Percentiles rank a stretch among this genome's conserved stretches.
Conservation (phyloP, 2,113 vertebrate genomes). For the Leucopternis melanops region DNA sequence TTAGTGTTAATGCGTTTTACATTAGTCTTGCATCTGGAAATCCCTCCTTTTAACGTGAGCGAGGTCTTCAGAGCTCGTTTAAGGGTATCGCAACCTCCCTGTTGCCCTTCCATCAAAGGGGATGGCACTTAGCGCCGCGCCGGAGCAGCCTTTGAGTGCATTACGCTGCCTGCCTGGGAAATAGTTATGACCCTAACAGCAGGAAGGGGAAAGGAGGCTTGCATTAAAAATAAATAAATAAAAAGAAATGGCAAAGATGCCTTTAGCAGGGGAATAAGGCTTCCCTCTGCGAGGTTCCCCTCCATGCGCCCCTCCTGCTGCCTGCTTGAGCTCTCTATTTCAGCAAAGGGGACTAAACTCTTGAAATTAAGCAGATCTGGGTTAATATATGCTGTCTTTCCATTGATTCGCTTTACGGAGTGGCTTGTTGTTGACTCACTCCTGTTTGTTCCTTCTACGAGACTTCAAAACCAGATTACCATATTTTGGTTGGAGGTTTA, state of each 20-base stretch:
- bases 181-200: slow-evolving; percentile 15
- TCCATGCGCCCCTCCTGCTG: neutral
- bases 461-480: slow-evolving; percentile 47
- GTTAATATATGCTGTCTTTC: slow-evolving; percentile 54
- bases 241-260: slow-evolving; percentile 3
- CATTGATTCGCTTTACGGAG: neutral
- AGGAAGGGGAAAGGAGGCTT: slow-evolving; percentile 17
- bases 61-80: slow-evolving; percentile 50
- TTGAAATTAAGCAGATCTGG: slow-evolving; percentile 48
- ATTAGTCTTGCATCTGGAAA: slow-evolving; percentile 65
- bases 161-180: slow-evolving; percentile 28
- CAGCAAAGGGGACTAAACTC: slow-evolving; percentile 3
- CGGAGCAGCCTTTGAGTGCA: slow-evolving; percentile 4
- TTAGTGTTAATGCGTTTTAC: slow-evolving; percentile 67
- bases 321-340: neutral
- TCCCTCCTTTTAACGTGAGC: slow-evolving; percentile 40
- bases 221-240: slow-evolving; percentile 55
- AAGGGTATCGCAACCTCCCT: slow-evolving; percentile 42
- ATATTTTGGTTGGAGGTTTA: slow-evolving; percentile 60
- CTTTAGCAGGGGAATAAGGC: slow-evolving; percentile 11
- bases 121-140: neutral
- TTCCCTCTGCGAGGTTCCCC: slow-evolving; percentile 15
- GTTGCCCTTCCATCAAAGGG: slow-evolving; percentile 33
- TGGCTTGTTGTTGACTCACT: slow-evolving; percentile 54
- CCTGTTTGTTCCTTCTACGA: slow-evolving; percentile 47